phyloP scores from a whole-genome alignment of 2,113 vertebrate genomes.

The Phodopus roborovskii region DNA sequence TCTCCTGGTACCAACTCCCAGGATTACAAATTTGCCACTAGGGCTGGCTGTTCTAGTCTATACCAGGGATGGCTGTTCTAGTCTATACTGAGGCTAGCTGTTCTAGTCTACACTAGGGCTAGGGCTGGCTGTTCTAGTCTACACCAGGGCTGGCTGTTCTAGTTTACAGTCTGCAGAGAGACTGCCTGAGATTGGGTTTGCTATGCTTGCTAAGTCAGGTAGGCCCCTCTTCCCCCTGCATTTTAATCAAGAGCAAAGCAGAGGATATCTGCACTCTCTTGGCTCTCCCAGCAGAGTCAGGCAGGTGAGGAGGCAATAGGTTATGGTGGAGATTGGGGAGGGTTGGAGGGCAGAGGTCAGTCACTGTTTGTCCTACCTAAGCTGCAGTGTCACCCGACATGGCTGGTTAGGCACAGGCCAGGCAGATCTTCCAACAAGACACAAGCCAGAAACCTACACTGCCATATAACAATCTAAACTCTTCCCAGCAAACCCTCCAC shows the following conservation, averaged over 20 bases:
- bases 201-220: too few relatives aligned
- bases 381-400: background rate
- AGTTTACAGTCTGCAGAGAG: background rate
- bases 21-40: background rate
- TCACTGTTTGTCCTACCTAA: too few relatives aligned
- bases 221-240: background rate
- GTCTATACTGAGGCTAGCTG: background rate
- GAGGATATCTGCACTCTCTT: background rate
- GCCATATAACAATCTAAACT: background rate
- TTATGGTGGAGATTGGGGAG: background rate
- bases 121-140: background rate
- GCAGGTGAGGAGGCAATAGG: background rate
- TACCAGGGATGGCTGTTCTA: background rate
- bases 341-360: background rate
- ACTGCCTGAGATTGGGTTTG: background rate
- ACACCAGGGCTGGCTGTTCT: background rate
- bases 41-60: too few relatives aligned
- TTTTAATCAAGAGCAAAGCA: background rate
- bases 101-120: background rate
- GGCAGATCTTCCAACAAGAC: background rate
- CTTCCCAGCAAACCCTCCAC: background rate
- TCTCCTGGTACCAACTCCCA: background rate
- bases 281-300: background rate
- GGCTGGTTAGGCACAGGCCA: fast-evolving
- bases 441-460: fast-evolving